Conservation (phyloP, 1,140 invertebrate genomes). For the Orchestia grillus region DNA sequence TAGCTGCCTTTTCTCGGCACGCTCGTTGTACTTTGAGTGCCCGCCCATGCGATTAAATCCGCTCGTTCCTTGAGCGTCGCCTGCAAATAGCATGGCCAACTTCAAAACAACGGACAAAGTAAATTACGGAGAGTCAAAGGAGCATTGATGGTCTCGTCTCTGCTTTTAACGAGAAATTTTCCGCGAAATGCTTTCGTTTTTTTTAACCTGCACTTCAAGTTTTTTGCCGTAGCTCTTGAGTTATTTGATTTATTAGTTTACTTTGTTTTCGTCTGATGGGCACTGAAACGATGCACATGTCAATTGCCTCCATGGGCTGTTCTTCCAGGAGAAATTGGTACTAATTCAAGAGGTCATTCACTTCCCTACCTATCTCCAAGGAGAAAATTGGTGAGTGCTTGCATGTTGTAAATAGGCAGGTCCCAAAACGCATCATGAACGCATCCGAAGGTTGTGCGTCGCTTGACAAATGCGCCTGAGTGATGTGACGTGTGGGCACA, state of each 20-base stretch:
- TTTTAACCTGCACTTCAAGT: not conserved
- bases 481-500: no score
- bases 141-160: not conserved
- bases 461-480: no score
- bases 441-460: not conserved
- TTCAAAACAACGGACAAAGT: slow-evolving; percentile 49
- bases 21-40: slow-evolving; percentile 7
- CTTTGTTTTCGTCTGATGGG: not conserved
- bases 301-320: not conserved
- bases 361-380: not conserved
- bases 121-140: not conserved
- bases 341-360: not conserved
- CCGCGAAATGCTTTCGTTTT: not conserved
- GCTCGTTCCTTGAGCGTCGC: not conserved
- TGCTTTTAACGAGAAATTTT: slow-evolving; percentile 44
- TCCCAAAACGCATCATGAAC: not conserved
- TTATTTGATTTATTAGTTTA: not conserved
- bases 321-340: not conserved
- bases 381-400: not conserved
- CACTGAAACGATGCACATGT: not conserved
- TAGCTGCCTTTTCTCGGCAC: slow-evolving; percentile 31
- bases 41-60: slow-evolving; percentile 32
- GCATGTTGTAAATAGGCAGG: not conserved
- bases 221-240: not conserved
- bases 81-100: slow-evolving; percentile 2